Evolutionary conservation across 2,113 vertebrate species (phyloP).

Genomic region (Phocoena phocoena): DNA sequence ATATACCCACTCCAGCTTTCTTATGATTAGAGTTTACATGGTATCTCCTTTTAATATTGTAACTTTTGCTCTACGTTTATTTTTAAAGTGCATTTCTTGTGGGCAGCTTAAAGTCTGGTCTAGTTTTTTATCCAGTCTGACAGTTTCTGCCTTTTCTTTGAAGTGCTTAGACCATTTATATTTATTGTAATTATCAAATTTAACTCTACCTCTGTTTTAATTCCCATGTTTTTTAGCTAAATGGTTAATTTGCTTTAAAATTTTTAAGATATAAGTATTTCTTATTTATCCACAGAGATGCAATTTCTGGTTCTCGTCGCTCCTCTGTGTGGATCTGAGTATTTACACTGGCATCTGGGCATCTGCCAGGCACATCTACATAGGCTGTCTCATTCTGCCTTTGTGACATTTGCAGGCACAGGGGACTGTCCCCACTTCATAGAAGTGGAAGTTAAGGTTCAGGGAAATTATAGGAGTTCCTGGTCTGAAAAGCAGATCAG

Average conservation of each 20-base stretch:
- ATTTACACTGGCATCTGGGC: accelerated
- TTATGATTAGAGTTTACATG: not conserved
- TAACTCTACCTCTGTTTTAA: not conserved
- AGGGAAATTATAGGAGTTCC: not conserved
- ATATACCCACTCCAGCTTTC: not conserved
- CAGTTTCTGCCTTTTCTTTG: not conserved
- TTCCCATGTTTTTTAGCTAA: not conserved
- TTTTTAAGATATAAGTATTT: not conserved
- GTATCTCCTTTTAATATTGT: not conserved
- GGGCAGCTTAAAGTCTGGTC: not conserved
- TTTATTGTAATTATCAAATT: not conserved
- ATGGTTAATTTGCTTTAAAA: not conserved
- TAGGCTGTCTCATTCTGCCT: accelerated
- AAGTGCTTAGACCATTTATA: not conserved
- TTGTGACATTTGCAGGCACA: too few relatives aligned
- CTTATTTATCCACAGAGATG: accelerated
- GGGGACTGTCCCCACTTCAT: too few relatives aligned
- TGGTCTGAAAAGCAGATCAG: not conserved
- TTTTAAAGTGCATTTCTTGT: not conserved
- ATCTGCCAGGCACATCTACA: accelerated
- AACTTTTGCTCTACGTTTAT: not conserved
- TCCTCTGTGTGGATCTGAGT: not conserved
- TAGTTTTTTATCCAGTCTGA: not conserved
- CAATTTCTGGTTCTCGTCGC: accelerated
- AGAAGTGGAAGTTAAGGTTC: not conserved